phyloP scores from a whole-genome alignment of 2,113 vertebrate genomes.

The Malurus melanocephalus region DNA sequence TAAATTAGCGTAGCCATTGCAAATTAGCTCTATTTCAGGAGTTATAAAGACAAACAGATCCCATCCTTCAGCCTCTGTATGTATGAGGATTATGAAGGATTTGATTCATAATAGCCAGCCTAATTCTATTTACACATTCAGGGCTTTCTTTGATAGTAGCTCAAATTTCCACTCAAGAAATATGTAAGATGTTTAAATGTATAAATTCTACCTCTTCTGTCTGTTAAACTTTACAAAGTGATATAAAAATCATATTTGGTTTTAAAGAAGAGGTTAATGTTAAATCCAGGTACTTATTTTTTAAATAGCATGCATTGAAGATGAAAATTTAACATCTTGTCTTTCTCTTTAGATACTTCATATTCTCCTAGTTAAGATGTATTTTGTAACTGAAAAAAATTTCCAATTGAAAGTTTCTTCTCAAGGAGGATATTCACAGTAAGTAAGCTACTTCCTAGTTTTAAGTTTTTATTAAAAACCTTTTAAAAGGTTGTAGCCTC shows the following conservation, averaged over 20 bases:
- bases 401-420: neutral
- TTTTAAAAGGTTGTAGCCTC: neutral
- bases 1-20: slow-evolving; percentile 38
- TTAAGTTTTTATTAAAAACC: neutral
- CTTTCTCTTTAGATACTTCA: neutral
- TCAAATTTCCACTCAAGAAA: slow-evolving; percentile 16
- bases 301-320: neutral
- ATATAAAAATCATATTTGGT: neutral
- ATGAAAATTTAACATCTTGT: neutral
- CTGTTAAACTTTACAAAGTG: neutral
- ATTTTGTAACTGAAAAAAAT: neutral
- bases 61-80: slow-evolving; percentile 1
- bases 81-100: slow-evolving; percentile 46
- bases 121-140: slow-evolving; percentile 61
- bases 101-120: slow-evolving; percentile 48
- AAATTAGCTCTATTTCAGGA: slow-evolving; percentile 51
- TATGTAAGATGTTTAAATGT: slow-evolving; percentile 18
- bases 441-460: neutral
- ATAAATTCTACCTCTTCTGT: neutral
- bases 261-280: neutral
- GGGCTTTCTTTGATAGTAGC: neutral
- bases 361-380: neutral
- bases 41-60: slow-evolving; percentile 40
- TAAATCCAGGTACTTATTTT: neutral
- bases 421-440: neutral